Conservation (phyloP, 2,888 invertebrate species). For the Mythimna albipuncta region DNA sequence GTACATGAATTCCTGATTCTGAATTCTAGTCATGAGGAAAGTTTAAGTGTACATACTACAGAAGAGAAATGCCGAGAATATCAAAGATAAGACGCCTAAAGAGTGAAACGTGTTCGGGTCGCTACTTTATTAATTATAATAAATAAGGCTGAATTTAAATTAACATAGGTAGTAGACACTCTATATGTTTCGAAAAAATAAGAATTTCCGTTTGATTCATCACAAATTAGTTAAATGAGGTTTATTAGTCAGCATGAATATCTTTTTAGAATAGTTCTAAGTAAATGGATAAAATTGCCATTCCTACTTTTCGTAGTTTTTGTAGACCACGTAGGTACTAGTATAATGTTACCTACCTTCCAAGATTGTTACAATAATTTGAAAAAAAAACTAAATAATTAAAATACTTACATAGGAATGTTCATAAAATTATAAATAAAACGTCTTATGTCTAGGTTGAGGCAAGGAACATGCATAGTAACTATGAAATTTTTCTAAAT, state of each 20-base stretch:
- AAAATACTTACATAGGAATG: neutral
- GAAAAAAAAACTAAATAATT: neutral
- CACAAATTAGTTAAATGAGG: neutral
- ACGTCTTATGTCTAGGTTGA: constrained; percentile 13
- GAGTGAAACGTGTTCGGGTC: neutral
- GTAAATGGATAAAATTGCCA: neutral
- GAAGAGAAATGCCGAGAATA: too few species aligned
- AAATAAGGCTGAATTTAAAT: neutral
- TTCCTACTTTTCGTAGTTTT: neutral
- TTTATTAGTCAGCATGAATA: neutral
- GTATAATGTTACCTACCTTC: neutral
- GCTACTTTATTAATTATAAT: neutral
- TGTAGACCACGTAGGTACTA: neutral
- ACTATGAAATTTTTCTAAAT: constrained; percentile 20
- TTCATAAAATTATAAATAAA: constrained; percentile 7
- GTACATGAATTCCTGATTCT: too few species aligned
- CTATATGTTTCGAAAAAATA: neutral
- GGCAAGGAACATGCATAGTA: constrained; percentile 31
- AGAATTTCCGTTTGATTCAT: too few species aligned
- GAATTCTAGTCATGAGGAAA: too few species aligned
- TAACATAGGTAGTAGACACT: too few species aligned
- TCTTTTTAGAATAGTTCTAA: neutral
- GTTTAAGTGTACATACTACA: too few species aligned
- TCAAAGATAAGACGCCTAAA: too few species aligned
- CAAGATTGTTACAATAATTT: neutral